A percentile compares a stretch with the other conserved stretches of the same genome.
phyloP scores from a whole-genome alignment of 1,140 invertebrate genomes.

The Drosophila nannoptera region DNA sequence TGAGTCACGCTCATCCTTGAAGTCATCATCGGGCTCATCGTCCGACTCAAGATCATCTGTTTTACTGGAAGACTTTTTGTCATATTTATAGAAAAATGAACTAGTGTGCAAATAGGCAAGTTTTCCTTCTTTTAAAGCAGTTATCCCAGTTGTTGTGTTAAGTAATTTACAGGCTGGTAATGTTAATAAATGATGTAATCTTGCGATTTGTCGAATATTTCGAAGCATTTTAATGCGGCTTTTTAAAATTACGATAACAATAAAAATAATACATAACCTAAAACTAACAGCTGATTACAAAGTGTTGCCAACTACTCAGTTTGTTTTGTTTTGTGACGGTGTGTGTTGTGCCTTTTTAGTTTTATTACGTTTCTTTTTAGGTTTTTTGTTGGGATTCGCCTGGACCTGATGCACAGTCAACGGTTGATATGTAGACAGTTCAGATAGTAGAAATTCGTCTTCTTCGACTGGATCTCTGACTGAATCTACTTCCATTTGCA shows the following conservation, averaged over 20 bases:
- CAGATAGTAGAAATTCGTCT: conserved; percentile 51
- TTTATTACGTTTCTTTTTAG: conserved; percentile 66
- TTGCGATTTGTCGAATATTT: conserved; percentile 44
- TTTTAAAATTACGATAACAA: conserved; percentile 66
- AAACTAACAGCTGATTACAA: conserved; percentile 54
- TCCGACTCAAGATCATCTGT: conserved; percentile 65
- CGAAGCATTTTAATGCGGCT: conserved; percentile 53
- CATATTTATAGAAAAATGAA: conserved; percentile 49
- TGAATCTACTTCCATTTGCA: conserved; percentile 41
- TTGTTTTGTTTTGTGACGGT: conserved; percentile 21
- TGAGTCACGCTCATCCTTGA: conserved; percentile 80
- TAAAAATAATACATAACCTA: conserved; percentile 51
- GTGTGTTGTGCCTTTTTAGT: conserved; percentile 34
- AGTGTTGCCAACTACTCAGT: conserved; percentile 54
- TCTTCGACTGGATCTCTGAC: conserved; percentile 10
- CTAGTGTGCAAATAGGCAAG: conserved; percentile 39
- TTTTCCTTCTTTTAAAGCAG: not conserved
- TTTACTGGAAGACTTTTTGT: conserved; percentile 53
- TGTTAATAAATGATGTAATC: conserved; percentile 14
- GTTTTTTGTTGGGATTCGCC: conserved; percentile 63
- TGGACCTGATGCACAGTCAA: conserved; percentile 53
- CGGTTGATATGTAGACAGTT: conserved; percentile 46
- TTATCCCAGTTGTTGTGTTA: not conserved
- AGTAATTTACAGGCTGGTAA: conserved; percentile 8
- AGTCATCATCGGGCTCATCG: conserved; percentile 71